Conservation (phyloP, 2,113 vertebrate species). For the Emberiza fucata region DNA sequence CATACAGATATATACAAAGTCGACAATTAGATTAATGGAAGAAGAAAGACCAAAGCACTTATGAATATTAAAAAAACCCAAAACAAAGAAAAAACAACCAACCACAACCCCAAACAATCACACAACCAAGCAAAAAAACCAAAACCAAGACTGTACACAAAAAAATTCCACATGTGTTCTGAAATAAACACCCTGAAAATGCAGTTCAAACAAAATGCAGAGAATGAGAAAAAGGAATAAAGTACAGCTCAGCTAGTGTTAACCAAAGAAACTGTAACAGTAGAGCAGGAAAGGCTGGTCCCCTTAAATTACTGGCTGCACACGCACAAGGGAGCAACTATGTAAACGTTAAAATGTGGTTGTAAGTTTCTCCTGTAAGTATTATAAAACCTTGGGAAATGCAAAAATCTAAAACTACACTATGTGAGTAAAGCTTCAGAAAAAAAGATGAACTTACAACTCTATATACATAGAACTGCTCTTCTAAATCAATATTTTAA, state of each 20-base stretch:
- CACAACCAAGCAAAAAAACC: not conserved
- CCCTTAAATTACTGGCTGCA: not conserved
- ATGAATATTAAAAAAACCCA: accelerated
- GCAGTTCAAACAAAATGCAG: not conserved
- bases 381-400: not conserved
- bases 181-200: not conserved
- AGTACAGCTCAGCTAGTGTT: not conserved
- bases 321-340: not conserved
- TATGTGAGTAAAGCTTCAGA: not conserved
- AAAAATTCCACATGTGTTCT: not conserved
- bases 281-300: not conserved
- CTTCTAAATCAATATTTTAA: not conserved
- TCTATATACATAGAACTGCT: not conserved
- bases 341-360: not conserved
- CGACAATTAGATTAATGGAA: not conserved
- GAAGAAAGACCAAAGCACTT: not conserved
- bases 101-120: not conserved
- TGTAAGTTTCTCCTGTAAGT: not conserved
- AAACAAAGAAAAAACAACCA: not conserved
- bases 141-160: not conserved
- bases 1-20: not conserved
- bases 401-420: not conserved
- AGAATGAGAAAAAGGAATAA: not conserved
- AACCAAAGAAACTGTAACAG: not conserved
- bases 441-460: not conserved